Evolutionary conservation across 2,797 vertebrate genomes (phyloP).

Genomic region (Peromyscus attwateri): DNA sequence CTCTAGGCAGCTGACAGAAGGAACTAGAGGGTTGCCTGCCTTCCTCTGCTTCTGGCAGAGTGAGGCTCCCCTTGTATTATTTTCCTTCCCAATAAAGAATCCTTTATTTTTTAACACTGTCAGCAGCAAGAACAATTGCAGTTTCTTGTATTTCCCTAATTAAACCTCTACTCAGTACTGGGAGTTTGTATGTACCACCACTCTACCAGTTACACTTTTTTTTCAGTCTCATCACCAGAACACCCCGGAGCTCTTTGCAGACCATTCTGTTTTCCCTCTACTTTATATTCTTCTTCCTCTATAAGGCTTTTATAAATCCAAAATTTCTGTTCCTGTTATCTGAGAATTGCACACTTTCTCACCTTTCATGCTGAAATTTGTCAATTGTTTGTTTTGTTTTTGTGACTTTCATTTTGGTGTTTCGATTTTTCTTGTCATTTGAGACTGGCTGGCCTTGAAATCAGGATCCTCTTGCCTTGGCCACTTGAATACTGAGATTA

Average conservation of each 20-base stretch:
- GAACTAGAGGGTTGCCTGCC: not conserved
- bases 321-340: slow-evolving; percentile 24
- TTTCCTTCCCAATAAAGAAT: not conserved
- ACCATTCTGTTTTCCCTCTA: not conserved
- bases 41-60: not conserved
- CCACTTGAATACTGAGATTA: not conserved
- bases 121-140: not conserved
- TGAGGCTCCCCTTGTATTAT: not conserved
- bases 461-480: not conserved
- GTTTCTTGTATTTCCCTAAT: not conserved
- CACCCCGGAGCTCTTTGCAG: not conserved
- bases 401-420: not conserved
- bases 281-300: not conserved
- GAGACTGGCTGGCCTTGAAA: not conserved
- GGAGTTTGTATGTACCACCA: not conserved
- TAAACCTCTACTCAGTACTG: not conserved
- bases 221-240: not conserved
- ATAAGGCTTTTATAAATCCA: slow-evolving; percentile 10
- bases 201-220: not conserved
- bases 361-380: slow-evolving; percentile 32
- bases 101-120: not conserved
- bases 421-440: not conserved
- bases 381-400: not conserved
- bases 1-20: not conserved
- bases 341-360: not conserved